phyloP scores from a whole-genome alignment of 2,888 invertebrate species.

The Bibio marci region DNA sequence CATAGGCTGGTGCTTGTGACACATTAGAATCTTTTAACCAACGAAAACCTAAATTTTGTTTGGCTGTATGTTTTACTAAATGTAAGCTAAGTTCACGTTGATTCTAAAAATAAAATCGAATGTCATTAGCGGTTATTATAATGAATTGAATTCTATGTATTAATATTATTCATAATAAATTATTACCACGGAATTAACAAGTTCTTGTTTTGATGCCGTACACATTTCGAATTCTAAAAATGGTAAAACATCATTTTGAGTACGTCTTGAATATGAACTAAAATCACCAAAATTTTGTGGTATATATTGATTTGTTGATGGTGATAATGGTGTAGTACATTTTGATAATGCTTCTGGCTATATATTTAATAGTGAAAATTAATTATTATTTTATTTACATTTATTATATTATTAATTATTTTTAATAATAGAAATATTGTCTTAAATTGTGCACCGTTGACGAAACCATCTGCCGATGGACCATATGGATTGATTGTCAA shows the following conservation, averaged over 20 bases:
- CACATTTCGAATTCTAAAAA: slow-evolving; percentile 71
- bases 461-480: no score
- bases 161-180: not conserved
- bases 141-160: not conserved
- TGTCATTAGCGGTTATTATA: not conserved
- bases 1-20: slow-evolving; percentile 46
- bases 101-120: slow-evolving; percentile 35
- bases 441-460: no score
- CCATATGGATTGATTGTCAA: no score
- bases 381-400: no score
- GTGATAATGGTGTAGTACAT: slow-evolving; percentile 71
- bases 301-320: no score
- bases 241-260: slow-evolving; percentile 43
- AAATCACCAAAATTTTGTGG: slow-evolving; percentile 21
- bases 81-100: slow-evolving; percentile 73
- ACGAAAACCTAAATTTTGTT: slow-evolving; percentile 3
- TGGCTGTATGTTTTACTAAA: slow-evolving; percentile 44
- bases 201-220: slow-evolving; percentile 76
- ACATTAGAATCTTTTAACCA: slow-evolving; percentile 27
- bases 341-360: slow-evolving; percentile 71
- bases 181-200: slow-evolving; percentile 66
- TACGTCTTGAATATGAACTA: slow-evolving; percentile 25
- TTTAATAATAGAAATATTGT: no score
- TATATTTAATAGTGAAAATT: no score
- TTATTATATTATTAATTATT: no score